Evolutionary conservation across 2,113 vertebrate species (phyloP).

Genomic region (zebrafish (Danio rerio)): DNA sequence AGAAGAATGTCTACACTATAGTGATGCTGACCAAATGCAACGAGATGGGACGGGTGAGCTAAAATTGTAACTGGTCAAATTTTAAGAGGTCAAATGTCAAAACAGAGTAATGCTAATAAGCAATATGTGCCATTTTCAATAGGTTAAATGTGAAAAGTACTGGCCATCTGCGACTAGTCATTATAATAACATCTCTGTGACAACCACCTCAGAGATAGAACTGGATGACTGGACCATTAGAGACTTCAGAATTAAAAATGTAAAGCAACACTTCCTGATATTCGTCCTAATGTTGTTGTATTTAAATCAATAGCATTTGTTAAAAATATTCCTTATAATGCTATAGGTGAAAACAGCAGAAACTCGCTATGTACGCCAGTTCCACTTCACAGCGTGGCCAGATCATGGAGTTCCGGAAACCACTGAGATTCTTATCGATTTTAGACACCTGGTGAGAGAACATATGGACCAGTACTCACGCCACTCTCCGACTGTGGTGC

Average conservation of each 20-base stretch:
- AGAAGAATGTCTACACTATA: conserved; percentile 86
- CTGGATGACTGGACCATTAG: conserved; percentile 94
- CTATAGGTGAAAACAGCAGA: conserved; percentile 82
- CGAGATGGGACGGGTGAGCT: conserved; percentile 90
- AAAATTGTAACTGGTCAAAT: too few relatives aligned
- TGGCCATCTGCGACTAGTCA: conserved; percentile 83
- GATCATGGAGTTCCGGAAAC: conserved; percentile 92
- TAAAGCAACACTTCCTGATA: conserved; percentile 65
- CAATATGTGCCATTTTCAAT: conserved; percentile 4
- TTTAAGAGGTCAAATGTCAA: background rate
- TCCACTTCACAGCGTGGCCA: conserved; percentile 97
- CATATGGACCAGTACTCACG: conserved; percentile 85
- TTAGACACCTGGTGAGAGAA: conserved; percentile 89
- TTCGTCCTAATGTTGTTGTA: background rate
- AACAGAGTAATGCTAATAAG: background rate
- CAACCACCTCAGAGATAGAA: conserved; percentile 79
- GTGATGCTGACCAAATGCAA: conserved; percentile 96
- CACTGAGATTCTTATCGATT: conserved; percentile 92
- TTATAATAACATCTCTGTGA: conserved; percentile 84
- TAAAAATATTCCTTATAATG: conserved; percentile 13
- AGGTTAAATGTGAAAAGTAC: conserved; percentile 98
- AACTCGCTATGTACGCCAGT: conserved; percentile 86
- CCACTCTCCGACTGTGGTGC: conserved; percentile 87
- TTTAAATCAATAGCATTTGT: background rate
- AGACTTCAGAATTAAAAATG: conserved; percentile 89